Base-by-base conservation (phyloP, 2,888 invertebrate species). In the Bedellia somnulentella region DNA sequence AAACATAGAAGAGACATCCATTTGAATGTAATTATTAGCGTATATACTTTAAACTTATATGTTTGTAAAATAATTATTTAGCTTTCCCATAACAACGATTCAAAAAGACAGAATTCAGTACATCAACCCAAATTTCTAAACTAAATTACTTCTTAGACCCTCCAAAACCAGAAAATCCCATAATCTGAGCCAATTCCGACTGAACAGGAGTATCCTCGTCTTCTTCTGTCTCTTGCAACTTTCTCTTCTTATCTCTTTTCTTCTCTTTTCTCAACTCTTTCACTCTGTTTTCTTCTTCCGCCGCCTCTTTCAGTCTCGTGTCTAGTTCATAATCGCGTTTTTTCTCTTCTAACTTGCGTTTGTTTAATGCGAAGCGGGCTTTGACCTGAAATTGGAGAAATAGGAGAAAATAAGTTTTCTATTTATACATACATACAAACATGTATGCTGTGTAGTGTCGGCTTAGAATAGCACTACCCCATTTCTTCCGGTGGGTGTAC, bases 121-220 rank as follows among this genome's bases (percentile, higher is more conserved):
- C 18, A 9, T 18, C 9, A 18, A 18, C 18, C 5, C 9, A 18
- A 18, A 5, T 6, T 18, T 9, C 5, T 18, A 18, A 6, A 5
- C 18, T 18, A 18, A 6, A 6, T 9, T 18, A 85, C 57, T 91
- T 91, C 52, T 91, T 93, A 4, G 88, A 81, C 3, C 87, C 83
- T 5, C 92, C 92, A 70, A 96, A 96, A 1, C 94, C 95, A 5
- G 90, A 87, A 57, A 96, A 96, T 5, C 96, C 96, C 96, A 97
- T 97, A 37, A 96, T 86, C 42, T 89, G 85, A 10, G 92, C 88
- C 54, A 97, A 80, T 52, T 93, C 92, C 24, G 75, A 76, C 25
- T 80, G 82, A 5, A 80, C 80, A 1, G 80, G 79, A 1, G 76
- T 52, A 1, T 71, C 66, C 13, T 67, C 63, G 0, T 44, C 40